These are phyloP conservation scores for Drosophila phalerata DNA, from an alignment of 2,888 invertebrate species.

Conservation along the genomic window DNA sequence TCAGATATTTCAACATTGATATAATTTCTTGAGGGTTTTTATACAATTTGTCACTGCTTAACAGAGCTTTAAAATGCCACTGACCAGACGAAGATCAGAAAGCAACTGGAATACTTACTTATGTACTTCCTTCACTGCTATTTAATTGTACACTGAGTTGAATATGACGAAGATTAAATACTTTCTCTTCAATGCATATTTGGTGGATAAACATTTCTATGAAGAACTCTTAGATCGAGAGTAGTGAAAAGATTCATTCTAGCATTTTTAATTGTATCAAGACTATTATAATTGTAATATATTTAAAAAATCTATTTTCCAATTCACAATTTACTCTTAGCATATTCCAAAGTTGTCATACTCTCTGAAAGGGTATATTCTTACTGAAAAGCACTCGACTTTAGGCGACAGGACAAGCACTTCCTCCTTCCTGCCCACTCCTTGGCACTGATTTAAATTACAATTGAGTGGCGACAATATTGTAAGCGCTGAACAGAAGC, in stretches of 20 bases:
- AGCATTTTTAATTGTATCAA: not conserved
- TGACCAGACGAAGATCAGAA: constrained; percentile 5
- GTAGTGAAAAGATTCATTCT: too few relatives aligned
- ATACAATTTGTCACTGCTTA: constrained; percentile 54
- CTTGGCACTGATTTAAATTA: constrained; percentile 73
- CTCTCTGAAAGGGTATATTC: constrained; percentile 3
- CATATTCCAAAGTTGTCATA: not conserved
- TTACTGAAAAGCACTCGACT: constrained; percentile 31
- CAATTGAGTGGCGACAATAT: constrained; percentile 80
- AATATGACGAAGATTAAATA: not conserved
- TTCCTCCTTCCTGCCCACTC: constrained; percentile 35
- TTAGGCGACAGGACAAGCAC: constrained; percentile 47
- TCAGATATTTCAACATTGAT: constrained; percentile 71
- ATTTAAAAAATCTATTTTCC: too few relatives aligned
- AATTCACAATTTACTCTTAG: not conserved
- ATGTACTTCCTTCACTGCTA: not conserved
- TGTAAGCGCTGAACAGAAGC: constrained; percentile 50
- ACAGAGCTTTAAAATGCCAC: constrained; percentile 36
- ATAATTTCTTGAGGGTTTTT: constrained; percentile 69
- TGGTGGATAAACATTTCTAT: not conserved
- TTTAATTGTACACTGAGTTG: not conserved
- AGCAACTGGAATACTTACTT: constrained; percentile 1
- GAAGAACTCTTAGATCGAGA: too few relatives aligned
- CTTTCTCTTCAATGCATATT: not conserved
- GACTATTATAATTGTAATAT: not conserved